Evolutionary conservation across 2,888 invertebrate species (phyloP), one percentile per base, ranked within the genome.

Genomic region (Drosophila rubida): DNA sequence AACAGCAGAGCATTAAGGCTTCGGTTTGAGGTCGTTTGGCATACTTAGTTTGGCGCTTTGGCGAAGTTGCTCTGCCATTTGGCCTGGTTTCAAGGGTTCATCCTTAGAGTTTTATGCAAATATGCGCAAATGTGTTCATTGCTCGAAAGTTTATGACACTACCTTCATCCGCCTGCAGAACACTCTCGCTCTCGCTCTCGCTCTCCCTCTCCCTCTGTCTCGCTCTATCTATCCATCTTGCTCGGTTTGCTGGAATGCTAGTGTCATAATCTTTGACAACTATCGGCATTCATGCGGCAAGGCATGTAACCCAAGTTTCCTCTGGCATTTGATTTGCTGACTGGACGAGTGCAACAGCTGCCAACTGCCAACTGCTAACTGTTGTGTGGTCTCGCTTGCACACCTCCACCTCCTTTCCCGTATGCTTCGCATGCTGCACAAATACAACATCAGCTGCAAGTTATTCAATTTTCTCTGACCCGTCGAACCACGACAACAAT

Each of bases 251-350:
- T 55, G 55, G 42, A 62, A 55, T 54, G 62, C 59, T 77, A 64
- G 85, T 84, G 87, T 84, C 87, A 87, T 87, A 87, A 82, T 87
- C 87, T 80, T 85, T 84, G 87, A 82, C 87, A 87, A 84, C 85
- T 82, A 82, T 82, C 76, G 81, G 85, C 85, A 82, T 86, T 86
- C 87, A 77, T 70, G 69, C 60, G 74, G 77, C 77, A 71, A 45
- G 58, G 66, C 35, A 48, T 41, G 46, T 54, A 42, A 22, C 42
- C 45, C 39, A 30, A 23, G 32, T 53, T 59, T 53, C 53, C 55
- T 78, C 60, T 70, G 57, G 48, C 87, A 86, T 74, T 83, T 86
- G 84, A 83, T 83, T 86, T 80, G 69, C 78, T 77, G 78, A 71
- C 80, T 80, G 76, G 57, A 23, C 48, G 27, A 58, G 53, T 70